Conservation (phyloP, 2,888 invertebrate species). For the Leptura quadrifasciata region DNA sequence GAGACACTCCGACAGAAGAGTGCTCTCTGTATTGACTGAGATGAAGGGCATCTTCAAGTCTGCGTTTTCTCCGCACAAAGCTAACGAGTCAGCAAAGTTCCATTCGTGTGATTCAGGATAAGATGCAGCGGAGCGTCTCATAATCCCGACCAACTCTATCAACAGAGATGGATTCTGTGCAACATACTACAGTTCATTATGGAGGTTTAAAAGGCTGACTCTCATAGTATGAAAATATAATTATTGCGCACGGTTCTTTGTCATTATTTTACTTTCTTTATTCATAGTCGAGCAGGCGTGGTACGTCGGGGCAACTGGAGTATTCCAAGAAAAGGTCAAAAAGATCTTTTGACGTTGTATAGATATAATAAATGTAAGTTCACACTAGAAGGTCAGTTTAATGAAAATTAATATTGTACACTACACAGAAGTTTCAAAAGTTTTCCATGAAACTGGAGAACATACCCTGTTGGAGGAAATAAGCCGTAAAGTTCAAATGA, state of each 20-base stretch:
- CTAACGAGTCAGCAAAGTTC: constrained; percentile 56
- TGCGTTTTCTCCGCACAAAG: constrained; percentile 46
- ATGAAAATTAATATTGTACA: too few relatives aligned
- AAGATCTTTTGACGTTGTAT: too few relatives aligned
- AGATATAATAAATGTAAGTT: too few relatives aligned
- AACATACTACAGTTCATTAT: constrained; percentile 30
- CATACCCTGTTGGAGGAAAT: too few relatives aligned
- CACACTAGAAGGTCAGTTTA: too few relatives aligned
- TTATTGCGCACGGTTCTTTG: not conserved
- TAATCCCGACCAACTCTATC: constrained; percentile 50
- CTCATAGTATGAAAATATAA: constrained; percentile 19
- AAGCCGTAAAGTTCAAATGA: too few relatives aligned
- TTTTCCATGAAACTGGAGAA: too few relatives aligned
- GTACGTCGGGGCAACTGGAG: not conserved
- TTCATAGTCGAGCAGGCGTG: not conserved
- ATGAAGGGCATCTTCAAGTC: constrained; percentile 40
- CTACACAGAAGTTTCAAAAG: too few relatives aligned
- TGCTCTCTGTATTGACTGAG: constrained; percentile 39
- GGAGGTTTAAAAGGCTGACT: constrained; percentile 8
- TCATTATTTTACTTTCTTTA: constrained; percentile 8
- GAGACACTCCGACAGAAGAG: constrained; percentile 34
- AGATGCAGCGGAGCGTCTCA: constrained; percentile 46
- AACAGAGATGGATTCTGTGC: constrained; percentile 44
- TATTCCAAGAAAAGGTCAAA: not conserved
- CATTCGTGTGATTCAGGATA: constrained; percentile 43